Base-by-base conservation (phyloP, 1,140 invertebrate genomes). In the Leptopilina boulardi region DNA sequence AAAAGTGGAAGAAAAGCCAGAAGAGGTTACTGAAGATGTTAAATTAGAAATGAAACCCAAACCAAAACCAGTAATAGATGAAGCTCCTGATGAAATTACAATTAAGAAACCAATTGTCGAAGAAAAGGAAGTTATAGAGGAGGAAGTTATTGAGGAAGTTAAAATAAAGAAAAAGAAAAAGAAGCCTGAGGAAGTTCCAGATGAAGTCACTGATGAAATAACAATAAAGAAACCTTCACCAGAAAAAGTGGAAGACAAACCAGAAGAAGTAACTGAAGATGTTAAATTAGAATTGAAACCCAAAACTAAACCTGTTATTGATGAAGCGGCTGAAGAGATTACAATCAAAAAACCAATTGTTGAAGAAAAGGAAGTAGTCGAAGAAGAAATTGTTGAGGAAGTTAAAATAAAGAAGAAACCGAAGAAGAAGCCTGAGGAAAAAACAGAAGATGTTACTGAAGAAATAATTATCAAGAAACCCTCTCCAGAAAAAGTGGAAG, bases 11-110 rank as follows among this genome's bases (percentile, higher is more conserved):
- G 18, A 11, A 86, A 79, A 90, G 86, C 76, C 87, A 73, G 82
- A 87, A 79, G 88, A 91, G 77, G 83, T 89, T 18, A 82, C 83
- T 9, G 81, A 83, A 21, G 79, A 87, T 74, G 78, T 91, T 10
- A 85, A 9, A 74, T 81, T 81, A 76, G 90, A 91, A 76, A 82
- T 84, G 70, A 90, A 89, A 77, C 91, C 92, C 75, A 90, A 92
- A 9, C 91, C 91, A 80, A 91, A 89, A 77, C 80, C 88, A 38
- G 80, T 82, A 9, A 73, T 81, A 15, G 86, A 87, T 77, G 91
- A 87, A 54, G 74, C 73, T 18, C 82, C 71, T 44, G 88, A 87
- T 71, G 85, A 86, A 81, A 74, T 89, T 5, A 87, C 80, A 18
- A 77, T 89, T 13, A 82, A 89, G 73, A 88, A 91, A 82, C 76